phyloP scores from a whole-genome alignment of 2,888 invertebrate genomes.

The Ormyrus thymus region DNA sequence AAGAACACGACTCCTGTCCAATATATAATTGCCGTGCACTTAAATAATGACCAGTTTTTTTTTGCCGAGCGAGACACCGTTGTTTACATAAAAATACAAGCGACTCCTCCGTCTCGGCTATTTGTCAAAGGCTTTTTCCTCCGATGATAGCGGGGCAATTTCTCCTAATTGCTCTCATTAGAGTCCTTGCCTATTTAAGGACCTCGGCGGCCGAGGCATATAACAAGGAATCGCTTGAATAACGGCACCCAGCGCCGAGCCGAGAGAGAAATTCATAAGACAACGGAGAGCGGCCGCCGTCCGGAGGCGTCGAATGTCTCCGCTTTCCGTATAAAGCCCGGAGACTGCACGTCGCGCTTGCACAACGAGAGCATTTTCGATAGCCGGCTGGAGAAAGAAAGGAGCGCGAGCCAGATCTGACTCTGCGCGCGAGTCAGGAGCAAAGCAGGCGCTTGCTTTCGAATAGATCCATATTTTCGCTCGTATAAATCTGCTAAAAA shows the following conservation, averaged over 20 bases:
- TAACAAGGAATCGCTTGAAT: no score
- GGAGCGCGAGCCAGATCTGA: constrained; percentile 13
- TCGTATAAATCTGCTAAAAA: no score
- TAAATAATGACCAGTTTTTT: not conserved
- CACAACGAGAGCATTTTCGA: constrained; percentile 52
- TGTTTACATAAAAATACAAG: no score
- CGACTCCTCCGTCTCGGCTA: no score
- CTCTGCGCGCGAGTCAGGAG: not conserved
- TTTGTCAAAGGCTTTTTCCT: no score
- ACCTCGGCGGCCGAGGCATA: no score
- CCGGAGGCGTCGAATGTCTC: constrained; percentile 42
- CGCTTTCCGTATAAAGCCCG: constrained; percentile 45
- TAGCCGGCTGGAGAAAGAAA: constrained; percentile 22
- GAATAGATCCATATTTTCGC: no score
- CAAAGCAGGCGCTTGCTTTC: no score
- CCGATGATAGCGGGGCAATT: not conserved
- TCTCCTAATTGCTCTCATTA: constrained; percentile 5
- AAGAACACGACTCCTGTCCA: no score
- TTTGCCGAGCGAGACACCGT: not conserved
- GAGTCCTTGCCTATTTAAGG: not conserved
- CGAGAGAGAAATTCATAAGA: no score
- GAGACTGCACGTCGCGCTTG: constrained; percentile 23
- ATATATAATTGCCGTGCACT: no score
- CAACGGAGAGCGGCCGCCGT: not conserved
- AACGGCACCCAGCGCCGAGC: no score